A percentile compares a stretch with the other conserved stretches of the same genome.
Conservation (phyloP, 2,113 vertebrate species). For the Peromyscus polionotus region DNA sequence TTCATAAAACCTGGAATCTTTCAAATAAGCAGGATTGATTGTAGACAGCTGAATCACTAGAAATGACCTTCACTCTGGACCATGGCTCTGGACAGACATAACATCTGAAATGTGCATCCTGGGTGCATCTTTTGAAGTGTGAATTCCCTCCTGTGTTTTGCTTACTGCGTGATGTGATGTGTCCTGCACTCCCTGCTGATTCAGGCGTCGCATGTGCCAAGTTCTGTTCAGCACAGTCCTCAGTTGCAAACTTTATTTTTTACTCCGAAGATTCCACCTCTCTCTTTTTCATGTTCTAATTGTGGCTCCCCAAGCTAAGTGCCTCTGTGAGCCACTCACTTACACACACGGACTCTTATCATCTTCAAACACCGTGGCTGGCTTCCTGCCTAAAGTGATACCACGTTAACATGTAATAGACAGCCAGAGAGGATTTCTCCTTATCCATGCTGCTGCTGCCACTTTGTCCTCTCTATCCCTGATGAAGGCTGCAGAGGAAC, state of each 20-base stretch:
- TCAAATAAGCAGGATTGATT: background rate
- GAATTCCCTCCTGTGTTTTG: background rate
- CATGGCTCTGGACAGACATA: background rate
- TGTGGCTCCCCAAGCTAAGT: background rate
- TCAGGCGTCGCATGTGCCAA: background rate
- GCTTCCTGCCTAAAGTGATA: background rate
- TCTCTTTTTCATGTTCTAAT: background rate
- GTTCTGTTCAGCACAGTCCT: background rate
- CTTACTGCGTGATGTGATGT: background rate
- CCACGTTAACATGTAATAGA: too few species aligned
- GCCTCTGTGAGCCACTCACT: background rate
- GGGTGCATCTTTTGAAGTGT: background rate
- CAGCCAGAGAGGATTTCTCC: background rate
- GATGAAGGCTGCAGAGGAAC: background rate
- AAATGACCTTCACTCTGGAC: background rate
- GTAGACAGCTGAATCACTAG: background rate
- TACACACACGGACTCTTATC: background rate
- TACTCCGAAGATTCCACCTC: background rate
- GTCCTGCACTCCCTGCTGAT: background rate
- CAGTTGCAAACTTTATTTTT: background rate
- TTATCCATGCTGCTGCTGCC: background rate
- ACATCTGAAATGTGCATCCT: background rate
- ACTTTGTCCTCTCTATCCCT: background rate
- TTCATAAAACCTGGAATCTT: conserved; percentile 22
- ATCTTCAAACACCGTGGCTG: background rate